phyloP scores from a whole-genome alignment of 2,888 invertebrate genomes.

The Oscheius sp. region DNA sequence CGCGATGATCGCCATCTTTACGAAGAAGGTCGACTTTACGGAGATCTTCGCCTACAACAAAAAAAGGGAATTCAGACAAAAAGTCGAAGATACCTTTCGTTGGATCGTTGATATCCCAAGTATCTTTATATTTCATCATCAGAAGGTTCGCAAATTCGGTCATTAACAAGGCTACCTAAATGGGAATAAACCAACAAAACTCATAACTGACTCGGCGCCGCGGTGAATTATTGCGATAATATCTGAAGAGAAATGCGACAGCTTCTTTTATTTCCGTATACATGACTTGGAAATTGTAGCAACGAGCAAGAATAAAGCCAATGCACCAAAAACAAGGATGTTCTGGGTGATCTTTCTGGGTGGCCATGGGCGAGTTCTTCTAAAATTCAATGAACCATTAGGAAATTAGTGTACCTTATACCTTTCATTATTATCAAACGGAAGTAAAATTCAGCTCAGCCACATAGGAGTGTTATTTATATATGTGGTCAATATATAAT shows the following conservation, averaged over 20 bases:
- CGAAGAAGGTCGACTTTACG: background rate
- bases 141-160: constrained; percentile 20
- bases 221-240: constrained; percentile 42
- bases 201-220: constrained; percentile 42
- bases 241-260: constrained; percentile 50
- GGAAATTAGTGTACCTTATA: too few relatives aligned
- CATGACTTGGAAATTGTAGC: constrained; percentile 37
- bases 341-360: too few relatives aligned
- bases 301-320: too few relatives aligned
- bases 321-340: too few relatives aligned
- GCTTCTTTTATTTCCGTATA: constrained; percentile 56
- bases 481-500: too few relatives aligned
- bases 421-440: too few relatives aligned
- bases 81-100: constrained; percentile 1
- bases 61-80: too few relatives aligned
- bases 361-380: too few relatives aligned
- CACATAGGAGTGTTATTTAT: too few relatives aligned
- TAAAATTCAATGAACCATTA: too few relatives aligned
- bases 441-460: too few relatives aligned
- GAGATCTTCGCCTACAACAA: constrained; percentile 1
- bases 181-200: background rate
- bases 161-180: constrained; percentile 20
- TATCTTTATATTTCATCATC: background rate
- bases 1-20: background rate
- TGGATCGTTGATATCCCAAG: constrained; percentile 21